Conservation (phyloP, 2,113 vertebrate species). For the Tragulus kanchil region DNA sequence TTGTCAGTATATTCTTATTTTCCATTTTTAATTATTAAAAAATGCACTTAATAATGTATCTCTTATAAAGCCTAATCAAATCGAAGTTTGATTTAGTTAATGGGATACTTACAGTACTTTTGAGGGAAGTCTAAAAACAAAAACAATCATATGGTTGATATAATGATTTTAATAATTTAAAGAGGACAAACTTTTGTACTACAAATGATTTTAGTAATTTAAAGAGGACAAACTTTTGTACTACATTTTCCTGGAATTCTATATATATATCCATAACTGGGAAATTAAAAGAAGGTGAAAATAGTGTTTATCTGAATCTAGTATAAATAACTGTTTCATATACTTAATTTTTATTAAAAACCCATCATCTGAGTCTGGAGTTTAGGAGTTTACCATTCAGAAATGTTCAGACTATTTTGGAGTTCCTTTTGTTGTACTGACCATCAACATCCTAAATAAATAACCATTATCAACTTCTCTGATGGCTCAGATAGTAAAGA, state of each 20-base stretch:
- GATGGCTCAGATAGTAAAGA: no score
- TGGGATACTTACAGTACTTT: not conserved
- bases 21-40: slow-evolving; percentile 9
- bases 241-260: not conserved
- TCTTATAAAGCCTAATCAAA: not conserved
- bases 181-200: not conserved
- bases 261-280: not conserved
- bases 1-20: not conserved
- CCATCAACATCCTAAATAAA: not conserved
- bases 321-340: not conserved
- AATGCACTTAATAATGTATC: not conserved
- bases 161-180: slow-evolving; percentile 7
- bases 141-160: not conserved
- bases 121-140: not conserved
- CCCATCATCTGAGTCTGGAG: not conserved
- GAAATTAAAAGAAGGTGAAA: not conserved
- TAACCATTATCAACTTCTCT: not conserved
- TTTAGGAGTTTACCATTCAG: not conserved
- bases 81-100: not conserved
- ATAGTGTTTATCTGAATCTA: not conserved
- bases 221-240: not conserved
- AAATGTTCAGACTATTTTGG: not conserved
- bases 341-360: not conserved
- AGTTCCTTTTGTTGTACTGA: not conserved
- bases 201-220: not conserved